phyloP scores from a whole-genome alignment of 1,140 invertebrate species.

The Calliphora vicina region DNA sequence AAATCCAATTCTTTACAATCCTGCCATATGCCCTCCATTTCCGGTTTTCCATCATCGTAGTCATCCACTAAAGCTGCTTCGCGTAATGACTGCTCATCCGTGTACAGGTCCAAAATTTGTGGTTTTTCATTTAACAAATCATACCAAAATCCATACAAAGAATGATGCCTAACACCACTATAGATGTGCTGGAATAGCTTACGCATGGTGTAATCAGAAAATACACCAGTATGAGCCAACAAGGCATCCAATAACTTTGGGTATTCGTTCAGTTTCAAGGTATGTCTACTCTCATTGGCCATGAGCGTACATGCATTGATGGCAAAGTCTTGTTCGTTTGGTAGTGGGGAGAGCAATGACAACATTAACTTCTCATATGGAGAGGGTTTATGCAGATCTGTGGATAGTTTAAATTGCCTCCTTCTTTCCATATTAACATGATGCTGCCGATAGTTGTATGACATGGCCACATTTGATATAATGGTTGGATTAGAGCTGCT shows the following conservation, averaged over 20 bases:
- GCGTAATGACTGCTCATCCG: slow-evolving; percentile 66
- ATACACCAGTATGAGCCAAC: slow-evolving; percentile 92
- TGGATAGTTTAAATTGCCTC: slow-evolving; percentile 58
- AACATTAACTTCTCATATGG: slow-evolving; percentile 89
- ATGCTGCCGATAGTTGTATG: slow-evolving; percentile 86
- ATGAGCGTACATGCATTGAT: slow-evolving; percentile 96
- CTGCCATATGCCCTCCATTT: not conserved
- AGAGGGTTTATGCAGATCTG: slow-evolving; percentile 75
- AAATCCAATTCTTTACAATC: slow-evolving; percentile 65
- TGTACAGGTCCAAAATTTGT: slow-evolving; percentile 74
- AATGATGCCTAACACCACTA: slow-evolving; percentile 74
- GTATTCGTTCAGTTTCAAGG: slow-evolving; percentile 82
- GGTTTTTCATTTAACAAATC: slow-evolving; percentile 70
- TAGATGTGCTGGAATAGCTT: slow-evolving; percentile 79
- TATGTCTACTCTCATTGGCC: slow-evolving; percentile 91
- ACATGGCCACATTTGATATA: slow-evolving; percentile 73
- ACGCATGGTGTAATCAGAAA: slow-evolving; percentile 78
- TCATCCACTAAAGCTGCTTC: slow-evolving; percentile 54
- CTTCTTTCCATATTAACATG: slow-evolving; percentile 73
- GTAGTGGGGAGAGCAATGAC: slow-evolving; percentile 90
- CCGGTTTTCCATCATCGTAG: slow-evolving; percentile 19
- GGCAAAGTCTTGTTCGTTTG: slow-evolving; percentile 98
- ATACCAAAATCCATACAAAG: slow-evolving; percentile 79
- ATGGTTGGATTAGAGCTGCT: not conserved
- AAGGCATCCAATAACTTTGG: slow-evolving; percentile 88